Evolutionary conservation across 2,888 invertebrate species (phyloP), one percentile per base, ranked within the genome.

Genomic region (Penaeus monodon): DNA sequence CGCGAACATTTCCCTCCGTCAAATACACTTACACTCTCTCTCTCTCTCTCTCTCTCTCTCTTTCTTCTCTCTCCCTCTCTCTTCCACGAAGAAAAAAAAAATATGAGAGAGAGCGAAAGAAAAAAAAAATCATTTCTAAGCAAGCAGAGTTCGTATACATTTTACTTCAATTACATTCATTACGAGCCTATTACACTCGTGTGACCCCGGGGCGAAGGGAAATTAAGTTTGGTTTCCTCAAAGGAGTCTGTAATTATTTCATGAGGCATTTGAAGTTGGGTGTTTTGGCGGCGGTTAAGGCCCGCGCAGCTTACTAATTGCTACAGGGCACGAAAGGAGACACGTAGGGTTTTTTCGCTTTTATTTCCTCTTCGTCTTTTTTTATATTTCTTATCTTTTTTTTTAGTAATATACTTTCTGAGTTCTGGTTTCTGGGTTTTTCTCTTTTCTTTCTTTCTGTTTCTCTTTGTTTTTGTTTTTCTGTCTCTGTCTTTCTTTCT

Each of bases 221-320:
- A 84, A 84, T 84, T 84, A 77, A 74, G 77, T 84, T 65, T 84
- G 84, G 77, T 77, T 29, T 66, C 65, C 84, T 84, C 84, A 84
- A 77, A 84, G 84, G 77, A 73, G 82, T 49, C 29, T n/a, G 66
- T 84, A 74, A 77, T 84, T 84, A 76, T 84, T 84, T 84, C 70
- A 84, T 84, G 77, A 77, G 82, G 76, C 65, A 65, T 77, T 27
- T 38, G 66, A n/a, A 24, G 49, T 24, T 8, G 29, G 65, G 65
- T 49, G 29, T 29, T 49, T 80, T 64, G 79, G 20, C 27, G 79
- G 57, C 77, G 79, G 44, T 38, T 70, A 68, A 49, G 66, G 68
- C 17, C 22, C n/a, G 38, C 20, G 38, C 38, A 76, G 29, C 1
- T 64, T 49, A 22, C 49, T 64, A 63, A 76, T 29, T 77, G 84